Percentiles rank a stretch among this genome's conserved stretches.
These are phyloP conservation scores for Xenentodon cancila DNA, from an alignment of 2,797 vertebrate genomes.

Conservation along the genomic window DNA sequence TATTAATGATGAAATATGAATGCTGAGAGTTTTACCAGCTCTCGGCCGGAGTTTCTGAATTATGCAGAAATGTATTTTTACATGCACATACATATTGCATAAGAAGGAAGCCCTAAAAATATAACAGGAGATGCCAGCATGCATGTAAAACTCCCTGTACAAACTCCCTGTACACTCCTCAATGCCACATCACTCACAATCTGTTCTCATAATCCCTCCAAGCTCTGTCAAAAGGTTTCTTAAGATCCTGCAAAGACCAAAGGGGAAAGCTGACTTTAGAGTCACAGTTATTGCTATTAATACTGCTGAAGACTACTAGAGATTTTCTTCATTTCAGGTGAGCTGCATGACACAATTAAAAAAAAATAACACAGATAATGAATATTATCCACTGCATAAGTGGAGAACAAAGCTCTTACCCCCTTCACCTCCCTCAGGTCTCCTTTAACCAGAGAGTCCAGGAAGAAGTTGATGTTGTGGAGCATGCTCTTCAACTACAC, in stretches of 20 bases:
- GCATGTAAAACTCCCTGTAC: too few species aligned
- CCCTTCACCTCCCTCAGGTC: conserved; percentile 74
- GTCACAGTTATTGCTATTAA: not conserved
- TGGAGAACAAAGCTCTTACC: conserved; percentile 43
- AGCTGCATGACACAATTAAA: not conserved
- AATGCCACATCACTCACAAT: conserved; percentile 55
- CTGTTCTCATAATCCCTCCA: conserved; percentile 71
- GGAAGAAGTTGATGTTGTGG: conserved; percentile 88
- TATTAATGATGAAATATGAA: conserved; percentile 8
- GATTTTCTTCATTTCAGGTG: not conserved
- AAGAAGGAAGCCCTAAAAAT: not conserved
- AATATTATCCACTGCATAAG: too few species aligned
- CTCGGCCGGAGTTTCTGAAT: conserved; percentile 10
- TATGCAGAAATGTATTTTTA: conserved; percentile 8
- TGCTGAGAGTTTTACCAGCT: conserved; percentile 3
- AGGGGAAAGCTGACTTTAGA: conserved; percentile 3
- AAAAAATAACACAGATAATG: not conserved
- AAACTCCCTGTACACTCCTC: not conserved
- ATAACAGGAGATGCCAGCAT: not conserved
- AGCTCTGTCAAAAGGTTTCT: conserved; percentile 66
- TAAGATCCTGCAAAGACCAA: conserved; percentile 53
- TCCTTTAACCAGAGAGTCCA: conserved; percentile 87
- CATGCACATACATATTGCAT: conserved; percentile 1
- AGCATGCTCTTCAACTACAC: conserved; percentile 86
- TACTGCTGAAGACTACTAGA: not conserved